Conservation (phyloP, 2,113 vertebrate genomes). For the Vicugna pacos region DNA sequence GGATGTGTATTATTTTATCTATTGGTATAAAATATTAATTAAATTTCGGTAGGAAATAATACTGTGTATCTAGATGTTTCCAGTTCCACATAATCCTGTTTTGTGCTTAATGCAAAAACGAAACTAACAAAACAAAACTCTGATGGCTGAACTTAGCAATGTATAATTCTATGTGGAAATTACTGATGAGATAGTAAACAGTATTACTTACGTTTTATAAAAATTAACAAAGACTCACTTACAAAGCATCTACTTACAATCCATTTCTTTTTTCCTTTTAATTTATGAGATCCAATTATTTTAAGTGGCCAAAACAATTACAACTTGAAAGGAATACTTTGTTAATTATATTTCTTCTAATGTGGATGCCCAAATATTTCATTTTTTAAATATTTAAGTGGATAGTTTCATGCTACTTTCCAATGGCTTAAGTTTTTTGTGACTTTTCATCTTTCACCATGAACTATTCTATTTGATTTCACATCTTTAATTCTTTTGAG, state of each 20-base stretch:
- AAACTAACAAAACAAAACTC: background rate
- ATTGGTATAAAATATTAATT: background rate
- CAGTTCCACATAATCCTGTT: background rate
- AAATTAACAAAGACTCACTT: background rate
- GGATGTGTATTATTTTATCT: background rate
- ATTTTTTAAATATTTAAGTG: conserved; percentile 29
- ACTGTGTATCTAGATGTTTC: background rate
- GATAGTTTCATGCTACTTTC: conserved; percentile 22
- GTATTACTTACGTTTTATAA: background rate
- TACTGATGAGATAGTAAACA: background rate
- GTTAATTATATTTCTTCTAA: conserved; percentile 16
- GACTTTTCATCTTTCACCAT: conserved; percentile 62
- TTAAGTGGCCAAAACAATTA: background rate
- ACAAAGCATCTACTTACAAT: background rate
- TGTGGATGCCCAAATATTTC: background rate
- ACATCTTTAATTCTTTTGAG: conserved; percentile 17
- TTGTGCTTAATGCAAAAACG: background rate
- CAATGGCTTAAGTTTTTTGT: conserved; percentile 18
- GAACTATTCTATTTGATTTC: conserved; percentile 64
- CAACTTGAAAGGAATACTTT: background rate
- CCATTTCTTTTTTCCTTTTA: background rate
- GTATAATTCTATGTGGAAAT: background rate
- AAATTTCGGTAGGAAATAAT: background rate
- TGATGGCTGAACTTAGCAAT: background rate
- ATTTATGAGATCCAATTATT: conserved; percentile 37